These are phyloP conservation scores for Melopsittacus undulatus DNA, from an alignment of 2,797 vertebrate species.

Conservation along the genomic window DNA sequence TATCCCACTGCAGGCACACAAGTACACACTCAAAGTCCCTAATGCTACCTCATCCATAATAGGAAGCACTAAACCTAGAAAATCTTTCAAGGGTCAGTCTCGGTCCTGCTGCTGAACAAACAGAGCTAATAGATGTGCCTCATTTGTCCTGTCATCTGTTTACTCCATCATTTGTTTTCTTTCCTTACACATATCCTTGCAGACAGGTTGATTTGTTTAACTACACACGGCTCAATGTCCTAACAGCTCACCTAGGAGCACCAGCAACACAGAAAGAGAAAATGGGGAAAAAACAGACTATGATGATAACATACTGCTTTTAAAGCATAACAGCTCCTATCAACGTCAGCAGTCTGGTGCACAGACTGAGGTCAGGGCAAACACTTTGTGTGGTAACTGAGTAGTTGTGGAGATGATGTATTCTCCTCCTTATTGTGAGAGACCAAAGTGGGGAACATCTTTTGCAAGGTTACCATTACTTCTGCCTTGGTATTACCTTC, in stretches of 20 bases:
- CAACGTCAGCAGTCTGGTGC: not conserved
- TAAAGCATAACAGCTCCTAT: not conserved
- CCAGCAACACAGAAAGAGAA: not conserved
- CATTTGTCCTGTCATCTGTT: not conserved
- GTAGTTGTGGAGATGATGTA: not conserved
- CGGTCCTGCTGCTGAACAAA: constrained; percentile 7
- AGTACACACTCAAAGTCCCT: not conserved
- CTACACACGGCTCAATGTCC: not conserved
- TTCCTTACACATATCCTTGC: not conserved
- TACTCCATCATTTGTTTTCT: not conserved
- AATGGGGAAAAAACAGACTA: not conserved
- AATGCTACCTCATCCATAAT: not conserved
- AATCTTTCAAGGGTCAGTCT: not conserved
- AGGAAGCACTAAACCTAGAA: constrained; percentile 17
- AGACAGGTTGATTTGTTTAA: constrained; percentile 10
- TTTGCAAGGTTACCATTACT: not conserved
- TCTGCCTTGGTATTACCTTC: not conserved
- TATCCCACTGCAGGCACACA: not conserved
- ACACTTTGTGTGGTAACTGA: not conserved
- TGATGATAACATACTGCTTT: not conserved
- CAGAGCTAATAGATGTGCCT: not conserved
- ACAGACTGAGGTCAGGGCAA: not conserved
- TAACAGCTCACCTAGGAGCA: not conserved
- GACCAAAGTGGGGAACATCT: not conserved
- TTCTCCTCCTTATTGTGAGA: not conserved